Evolutionary conservation across 2,797 vertebrate genomes (phyloP).

Genomic region (Tangara arthus): DNA sequence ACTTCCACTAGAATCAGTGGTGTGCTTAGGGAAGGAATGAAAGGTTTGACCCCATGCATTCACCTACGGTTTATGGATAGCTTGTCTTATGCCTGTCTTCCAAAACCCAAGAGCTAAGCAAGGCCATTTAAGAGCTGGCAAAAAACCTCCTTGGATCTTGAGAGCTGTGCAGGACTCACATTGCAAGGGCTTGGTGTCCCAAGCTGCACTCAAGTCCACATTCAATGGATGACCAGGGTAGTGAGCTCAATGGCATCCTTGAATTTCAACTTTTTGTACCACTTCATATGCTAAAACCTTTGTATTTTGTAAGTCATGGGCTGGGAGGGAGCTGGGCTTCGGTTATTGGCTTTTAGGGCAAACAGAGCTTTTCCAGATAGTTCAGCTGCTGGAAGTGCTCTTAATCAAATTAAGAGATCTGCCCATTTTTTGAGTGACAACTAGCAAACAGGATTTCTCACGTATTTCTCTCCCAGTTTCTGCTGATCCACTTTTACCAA

Average conservation of each 20-base stretch:
- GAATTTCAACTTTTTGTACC: background rate
- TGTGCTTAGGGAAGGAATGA: background rate
- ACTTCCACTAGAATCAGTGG: background rate
- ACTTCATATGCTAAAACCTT: background rate
- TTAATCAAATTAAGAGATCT: background rate
- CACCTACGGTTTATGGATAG: background rate
- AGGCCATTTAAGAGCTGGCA: background rate
- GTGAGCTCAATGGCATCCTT: background rate
- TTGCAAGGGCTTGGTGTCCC: background rate
- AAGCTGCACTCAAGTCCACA: background rate
- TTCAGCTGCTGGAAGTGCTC: background rate
- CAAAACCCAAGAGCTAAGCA: background rate
- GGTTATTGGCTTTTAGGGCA: background rate
- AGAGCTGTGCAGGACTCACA: background rate
- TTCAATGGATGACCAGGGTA: background rate
- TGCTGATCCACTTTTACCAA: background rate
- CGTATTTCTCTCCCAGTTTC: background rate
- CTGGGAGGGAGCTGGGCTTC: background rate
- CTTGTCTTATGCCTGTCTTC: background rate
- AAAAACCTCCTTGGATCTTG: background rate
- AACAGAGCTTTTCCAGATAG: background rate
- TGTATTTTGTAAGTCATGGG: background rate
- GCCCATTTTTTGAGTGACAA: background rate
- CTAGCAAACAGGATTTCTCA: background rate
- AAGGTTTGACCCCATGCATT: background rate